Evolutionary conservation across 2,888 invertebrate genomes (phyloP), one percentile per base, ranked within the genome.

Genomic region (Ceraclea dissimilis): DNA sequence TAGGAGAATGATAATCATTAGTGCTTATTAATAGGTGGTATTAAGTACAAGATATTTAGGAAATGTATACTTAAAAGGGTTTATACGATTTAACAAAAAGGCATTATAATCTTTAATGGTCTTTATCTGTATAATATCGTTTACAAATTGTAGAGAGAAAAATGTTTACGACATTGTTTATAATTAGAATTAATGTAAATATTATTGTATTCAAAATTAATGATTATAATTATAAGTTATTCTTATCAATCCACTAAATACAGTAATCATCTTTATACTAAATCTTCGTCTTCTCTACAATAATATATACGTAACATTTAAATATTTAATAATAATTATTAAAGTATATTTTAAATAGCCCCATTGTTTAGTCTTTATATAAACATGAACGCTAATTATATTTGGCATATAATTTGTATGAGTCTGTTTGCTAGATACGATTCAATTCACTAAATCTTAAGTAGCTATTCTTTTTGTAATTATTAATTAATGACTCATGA

Each of bases 111-210:
- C 5, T 39, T 8, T 39, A 8, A 39, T 39, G 4, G 39, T 39
- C 39, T 39, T 39, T 39, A 39, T 39, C 39, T 39, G n/a, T 39
- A 8, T 39, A 39, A 39, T 39, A 39, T 39, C 39, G 13, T 16
- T 39, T 39, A 39, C 39, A 39, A 39, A 39, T 39, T 39, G 39
- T 39, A 16, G 8, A 39, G 39, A 39, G 13, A 31, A 39, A 39
- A 39, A 39, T 39, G 39, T 39, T 39, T 39, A 39, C 39, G 39
- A 39, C 39, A 39, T 39, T 39, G 39, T 39, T 39, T 39, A 39
- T 39, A 39, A 39, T 39, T 39, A 39, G 16, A 39, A n/a, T 39
- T 39, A 39, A 39, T 2, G 39, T 39, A 39, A 39, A 39, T 39
- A 39, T n/a, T 39, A 39, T 39, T 39, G 39, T 39, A 39, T 39